phyloP scores from a whole-genome alignment of 2,797 vertebrate genomes.

The Craterocephalus amniculus region DNA sequence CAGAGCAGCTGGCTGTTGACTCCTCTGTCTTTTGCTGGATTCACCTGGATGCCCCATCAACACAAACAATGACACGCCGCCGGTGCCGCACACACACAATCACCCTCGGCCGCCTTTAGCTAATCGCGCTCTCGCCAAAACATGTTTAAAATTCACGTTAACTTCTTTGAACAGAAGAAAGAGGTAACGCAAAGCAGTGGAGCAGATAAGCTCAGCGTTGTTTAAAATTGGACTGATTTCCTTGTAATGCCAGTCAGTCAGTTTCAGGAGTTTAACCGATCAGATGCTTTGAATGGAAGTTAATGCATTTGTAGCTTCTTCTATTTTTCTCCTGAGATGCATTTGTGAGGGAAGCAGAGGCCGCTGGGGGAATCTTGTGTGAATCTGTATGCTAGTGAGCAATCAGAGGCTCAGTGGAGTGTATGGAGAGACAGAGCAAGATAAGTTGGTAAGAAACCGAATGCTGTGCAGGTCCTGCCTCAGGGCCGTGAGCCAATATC shows the following conservation, averaged over 20 bases:
- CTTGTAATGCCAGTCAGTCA: constrained; percentile 22
- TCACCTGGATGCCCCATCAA: constrained; percentile 61
- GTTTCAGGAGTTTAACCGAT: constrained; percentile 27
- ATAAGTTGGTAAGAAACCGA: constrained; percentile 62
- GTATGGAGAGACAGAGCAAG: constrained; percentile 51
- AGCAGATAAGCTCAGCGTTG: constrained; percentile 28
- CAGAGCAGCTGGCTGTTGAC: constrained; percentile 62
- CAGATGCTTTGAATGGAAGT: constrained; percentile 36
- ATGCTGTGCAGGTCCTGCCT: constrained; percentile 66
- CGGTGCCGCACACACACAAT: constrained; percentile 9
- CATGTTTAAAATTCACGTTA: constrained; percentile 47
- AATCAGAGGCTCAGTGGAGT: constrained; percentile 9
- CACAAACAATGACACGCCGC: constrained; percentile 51
- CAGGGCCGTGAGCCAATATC: constrained; percentile 73
- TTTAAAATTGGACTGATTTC: constrained; percentile 55
- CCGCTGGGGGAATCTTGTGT: constrained; percentile 24
- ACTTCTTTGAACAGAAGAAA: constrained; percentile 17
- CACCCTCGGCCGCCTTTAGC: constrained; percentile 12
- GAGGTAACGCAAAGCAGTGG: neutral
- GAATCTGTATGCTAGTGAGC: constrained; percentile 21
- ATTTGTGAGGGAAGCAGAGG: neutral
- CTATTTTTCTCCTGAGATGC: neutral
- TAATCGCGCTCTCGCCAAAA: constrained; percentile 17
- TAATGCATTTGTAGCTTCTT: constrained; percentile 23
- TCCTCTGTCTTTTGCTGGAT: constrained; percentile 52